phyloP scores from a whole-genome alignment of 1,140 invertebrate genomes.

The Ptiloglossa arizonensis region DNA sequence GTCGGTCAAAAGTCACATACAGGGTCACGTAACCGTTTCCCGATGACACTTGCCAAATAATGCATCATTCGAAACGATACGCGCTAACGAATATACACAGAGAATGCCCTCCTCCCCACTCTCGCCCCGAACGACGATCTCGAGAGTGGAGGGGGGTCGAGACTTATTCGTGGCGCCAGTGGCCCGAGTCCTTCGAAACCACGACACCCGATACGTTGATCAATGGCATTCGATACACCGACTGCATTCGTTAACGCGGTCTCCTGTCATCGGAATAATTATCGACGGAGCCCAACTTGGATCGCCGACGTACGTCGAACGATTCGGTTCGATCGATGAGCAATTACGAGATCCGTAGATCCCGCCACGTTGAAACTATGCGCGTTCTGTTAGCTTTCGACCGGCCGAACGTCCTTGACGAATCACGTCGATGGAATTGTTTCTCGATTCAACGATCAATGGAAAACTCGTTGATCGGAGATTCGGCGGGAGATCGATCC shows the following conservation, averaged over 20 bases:
- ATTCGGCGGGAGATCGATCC: background rate
- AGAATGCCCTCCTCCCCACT: conserved; percentile 6
- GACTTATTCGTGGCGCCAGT: conserved; percentile 12
- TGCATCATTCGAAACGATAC: conserved; percentile 48
- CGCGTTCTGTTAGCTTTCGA: background rate
- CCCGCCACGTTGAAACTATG: no score
- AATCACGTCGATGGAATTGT: conserved; percentile 14
- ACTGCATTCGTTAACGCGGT: conserved; percentile 37
- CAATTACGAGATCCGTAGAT: conserved; percentile 32
- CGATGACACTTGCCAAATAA: conserved; percentile 51
- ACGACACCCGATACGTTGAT: conserved; percentile 29
- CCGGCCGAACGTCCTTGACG: background rate
- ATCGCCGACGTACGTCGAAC: conserved; percentile 13
- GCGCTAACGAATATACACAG: conserved; percentile 4
- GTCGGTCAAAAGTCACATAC: conserved; percentile 26
- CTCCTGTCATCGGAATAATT: conserved; percentile 44
- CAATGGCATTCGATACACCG: conserved; percentile 41
- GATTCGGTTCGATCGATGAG: conserved; percentile 34
- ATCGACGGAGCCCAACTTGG: conserved; percentile 7
- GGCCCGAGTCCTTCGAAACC: conserved; percentile 25
- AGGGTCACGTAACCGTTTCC: conserved; percentile 61
- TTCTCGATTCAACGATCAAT: conserved; percentile 25
- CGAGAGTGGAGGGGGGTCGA: background rate
- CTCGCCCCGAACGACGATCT: conserved; percentile 8
- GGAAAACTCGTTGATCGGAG: conserved; percentile 1